phyloP scores from a whole-genome alignment of 2,113 vertebrate species.

The Centrocercus urophasianus region DNA sequence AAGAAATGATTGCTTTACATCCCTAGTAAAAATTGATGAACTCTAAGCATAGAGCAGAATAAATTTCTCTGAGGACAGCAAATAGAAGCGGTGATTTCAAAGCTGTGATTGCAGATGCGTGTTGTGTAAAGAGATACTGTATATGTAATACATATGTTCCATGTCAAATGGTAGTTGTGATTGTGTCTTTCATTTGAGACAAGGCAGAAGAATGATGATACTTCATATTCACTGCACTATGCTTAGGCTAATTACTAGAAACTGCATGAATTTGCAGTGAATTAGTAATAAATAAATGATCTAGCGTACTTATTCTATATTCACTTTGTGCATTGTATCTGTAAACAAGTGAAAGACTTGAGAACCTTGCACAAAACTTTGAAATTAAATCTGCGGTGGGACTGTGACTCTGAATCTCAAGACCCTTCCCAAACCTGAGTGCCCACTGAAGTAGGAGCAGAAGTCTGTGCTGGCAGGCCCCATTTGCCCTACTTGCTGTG shows the following conservation, averaged over 20 bases:
- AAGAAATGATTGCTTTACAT: not conserved
- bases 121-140: not conserved
- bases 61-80: not conserved
- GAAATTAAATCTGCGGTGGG: not conserved
- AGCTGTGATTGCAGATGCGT: not conserved
- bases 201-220: conserved; percentile 17
- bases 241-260: conserved; percentile 13
- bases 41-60: not conserved
- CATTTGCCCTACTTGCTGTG: not conserved
- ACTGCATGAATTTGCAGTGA: conserved; percentile 7
- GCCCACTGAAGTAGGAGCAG: not conserved
- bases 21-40: not conserved
- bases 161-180: not conserved
- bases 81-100: not conserved
- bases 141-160: not conserved
- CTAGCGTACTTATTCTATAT: not conserved
- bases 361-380: not conserved
- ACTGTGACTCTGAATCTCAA: not conserved
- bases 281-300: conserved; percentile 34
- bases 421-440: not conserved
- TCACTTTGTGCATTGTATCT: not conserved
- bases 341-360: not conserved
- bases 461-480: not conserved
- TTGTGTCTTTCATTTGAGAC: not conserved
- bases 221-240: not conserved